These are phyloP conservation scores for Callospermophilus lateralis DNA, from an alignment of 2,113 vertebrate genomes.

Conservation along the genomic window DNA sequence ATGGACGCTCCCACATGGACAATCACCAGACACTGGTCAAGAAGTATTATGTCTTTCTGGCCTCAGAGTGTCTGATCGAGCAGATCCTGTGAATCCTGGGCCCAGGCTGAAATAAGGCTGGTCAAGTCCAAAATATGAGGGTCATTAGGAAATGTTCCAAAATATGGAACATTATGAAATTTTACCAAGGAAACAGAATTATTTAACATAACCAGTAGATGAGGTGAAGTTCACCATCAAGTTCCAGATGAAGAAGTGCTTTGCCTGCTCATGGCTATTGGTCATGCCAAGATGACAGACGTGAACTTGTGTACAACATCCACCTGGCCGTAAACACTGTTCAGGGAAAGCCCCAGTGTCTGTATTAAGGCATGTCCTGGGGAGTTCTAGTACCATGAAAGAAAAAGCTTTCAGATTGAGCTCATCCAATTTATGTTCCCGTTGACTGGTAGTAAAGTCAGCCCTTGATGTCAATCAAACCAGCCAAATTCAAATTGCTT, in stretches of 20 bases:
- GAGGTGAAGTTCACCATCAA: background rate
- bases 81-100: no score
- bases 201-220: no score
- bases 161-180: no score
- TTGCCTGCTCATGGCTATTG: background rate
- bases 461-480: background rate
- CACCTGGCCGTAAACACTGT: background rate
- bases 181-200: no score
- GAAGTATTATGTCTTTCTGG: background rate
- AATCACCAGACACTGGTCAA: background rate
- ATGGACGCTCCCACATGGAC: no score
- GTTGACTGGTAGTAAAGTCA: background rate
- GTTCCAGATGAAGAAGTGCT: background rate
- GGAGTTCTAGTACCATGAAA: background rate
- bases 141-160: no score
- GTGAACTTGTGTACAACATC: background rate
- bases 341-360: background rate
- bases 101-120: background rate
- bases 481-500: background rate
- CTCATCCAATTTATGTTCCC: background rate
- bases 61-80: background rate
- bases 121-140: background rate
- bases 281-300: background rate
- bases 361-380: background rate
- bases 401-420: background rate